A percentile compares a stretch with the other conserved stretches of the same genome.
Conservation (phyloP, 2,113 vertebrate genomes). For the Pongo pygmaeus region DNA sequence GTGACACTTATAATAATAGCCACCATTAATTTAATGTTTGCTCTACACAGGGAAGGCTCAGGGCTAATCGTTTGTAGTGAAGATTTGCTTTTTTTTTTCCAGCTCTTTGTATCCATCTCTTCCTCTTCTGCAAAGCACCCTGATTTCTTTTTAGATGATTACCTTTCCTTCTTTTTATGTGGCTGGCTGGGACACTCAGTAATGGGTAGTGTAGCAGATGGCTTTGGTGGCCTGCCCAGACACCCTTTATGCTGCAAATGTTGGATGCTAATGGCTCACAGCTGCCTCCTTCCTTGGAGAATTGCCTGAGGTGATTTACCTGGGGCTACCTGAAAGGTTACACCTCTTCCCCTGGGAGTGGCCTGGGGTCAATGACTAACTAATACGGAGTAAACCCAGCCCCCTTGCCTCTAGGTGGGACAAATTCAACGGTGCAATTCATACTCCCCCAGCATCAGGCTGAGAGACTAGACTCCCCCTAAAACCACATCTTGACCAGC, state of each 20-base stretch:
- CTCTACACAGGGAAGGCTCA: neutral
- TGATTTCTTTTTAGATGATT: neutral
- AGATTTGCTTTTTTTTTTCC: neutral
- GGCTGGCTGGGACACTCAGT: neutral
- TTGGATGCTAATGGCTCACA: neutral
- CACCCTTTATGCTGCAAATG: neutral
- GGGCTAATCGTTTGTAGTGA: neutral
- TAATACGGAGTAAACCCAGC: neutral
- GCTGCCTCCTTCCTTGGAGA: neutral
- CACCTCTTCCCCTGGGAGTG: no score
- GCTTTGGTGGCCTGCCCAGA: neutral
- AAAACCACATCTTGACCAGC: neutral
- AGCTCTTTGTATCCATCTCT: neutral
- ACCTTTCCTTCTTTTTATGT: no score
- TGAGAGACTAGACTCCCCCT: neutral
- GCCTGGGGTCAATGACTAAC: neutral
- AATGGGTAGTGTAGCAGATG: neutral
- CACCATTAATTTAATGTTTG: neutral
- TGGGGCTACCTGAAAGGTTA: neutral
- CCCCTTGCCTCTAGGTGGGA: neutral
- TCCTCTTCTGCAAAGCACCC: neutral
- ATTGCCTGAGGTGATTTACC: neutral
- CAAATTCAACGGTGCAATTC: neutral
- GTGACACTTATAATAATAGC: neutral
- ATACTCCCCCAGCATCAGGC: neutral